Conservation (phyloP, 2,113 vertebrate genomes). For the Strigops habroptila region DNA sequence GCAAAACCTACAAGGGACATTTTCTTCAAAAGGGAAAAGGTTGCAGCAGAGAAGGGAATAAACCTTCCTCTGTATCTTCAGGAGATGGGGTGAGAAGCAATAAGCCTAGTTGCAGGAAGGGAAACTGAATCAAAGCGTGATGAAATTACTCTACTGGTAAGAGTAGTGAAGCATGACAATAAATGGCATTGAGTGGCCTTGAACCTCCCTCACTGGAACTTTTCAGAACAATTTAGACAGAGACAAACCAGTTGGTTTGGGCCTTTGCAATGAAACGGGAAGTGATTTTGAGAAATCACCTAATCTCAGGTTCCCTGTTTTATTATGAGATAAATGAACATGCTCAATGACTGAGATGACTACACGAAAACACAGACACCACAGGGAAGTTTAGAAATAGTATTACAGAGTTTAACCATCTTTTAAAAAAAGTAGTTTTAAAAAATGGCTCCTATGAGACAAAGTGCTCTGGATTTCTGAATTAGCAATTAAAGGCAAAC, state of each 20-base stretch:
- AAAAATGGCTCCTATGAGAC: neutral
- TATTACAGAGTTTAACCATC: neutral
- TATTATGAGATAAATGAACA: neutral
- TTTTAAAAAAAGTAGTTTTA: neutral
- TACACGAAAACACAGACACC: neutral
- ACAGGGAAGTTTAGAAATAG: neutral
- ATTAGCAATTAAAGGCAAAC: neutral
- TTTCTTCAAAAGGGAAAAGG: neutral
- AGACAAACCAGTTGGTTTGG: neutral
- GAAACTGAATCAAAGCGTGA: neutral
- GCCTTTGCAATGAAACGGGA: neutral
- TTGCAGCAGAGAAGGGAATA: neutral
- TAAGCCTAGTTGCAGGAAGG: neutral
- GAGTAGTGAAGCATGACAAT: neutral
- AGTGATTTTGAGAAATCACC: neutral
- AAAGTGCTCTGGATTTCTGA: neutral
- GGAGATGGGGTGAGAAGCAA: neutral
- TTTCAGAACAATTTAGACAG: neutral
- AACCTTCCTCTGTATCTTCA: neutral
- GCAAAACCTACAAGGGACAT: neutral
- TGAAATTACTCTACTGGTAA: neutral
- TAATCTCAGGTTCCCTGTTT: neutral
- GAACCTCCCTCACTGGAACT: neutral
- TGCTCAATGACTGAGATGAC: neutral
- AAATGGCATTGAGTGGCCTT: neutral